Evolutionary conservation across 30 jellyfish, hydroid and myxozoan genomes (phyloP).

Genomic region (Rhopilema esculentum): DNA sequence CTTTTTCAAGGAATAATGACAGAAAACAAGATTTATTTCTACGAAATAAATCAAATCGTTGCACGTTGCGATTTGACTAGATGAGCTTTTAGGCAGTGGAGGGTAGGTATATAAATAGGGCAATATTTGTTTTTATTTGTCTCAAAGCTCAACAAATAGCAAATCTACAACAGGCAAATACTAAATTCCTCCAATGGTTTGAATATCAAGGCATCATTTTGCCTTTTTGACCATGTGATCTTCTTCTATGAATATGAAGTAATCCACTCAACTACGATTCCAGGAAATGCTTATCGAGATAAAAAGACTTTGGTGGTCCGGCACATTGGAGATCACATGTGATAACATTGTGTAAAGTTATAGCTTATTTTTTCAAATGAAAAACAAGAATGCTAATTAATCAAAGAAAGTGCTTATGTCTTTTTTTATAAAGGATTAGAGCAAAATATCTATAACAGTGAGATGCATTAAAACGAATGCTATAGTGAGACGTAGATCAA

Average conservation of each 20-base stretch:
- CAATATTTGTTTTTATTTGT: too few relatives aligned
- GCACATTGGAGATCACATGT: neutral
- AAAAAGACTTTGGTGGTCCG: neutral
- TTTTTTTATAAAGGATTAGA: neutral
- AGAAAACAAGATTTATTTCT: neutral
- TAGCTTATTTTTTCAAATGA: neutral
- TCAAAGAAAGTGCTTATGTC: neutral
- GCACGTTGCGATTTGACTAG: too few relatives aligned
- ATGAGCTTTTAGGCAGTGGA: too few relatives aligned
- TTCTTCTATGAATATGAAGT: neutral
- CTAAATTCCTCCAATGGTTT: too few relatives aligned
- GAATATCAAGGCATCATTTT: neutral
- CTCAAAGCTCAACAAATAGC: too few relatives aligned
- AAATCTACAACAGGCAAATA: too few relatives aligned
- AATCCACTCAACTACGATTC: neutral
- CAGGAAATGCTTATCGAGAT: neutral
- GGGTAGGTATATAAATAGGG: too few relatives aligned
- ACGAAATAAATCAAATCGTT: too few relatives aligned
- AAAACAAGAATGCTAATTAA: neutral
- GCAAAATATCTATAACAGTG: too few relatives aligned
- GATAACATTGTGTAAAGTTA: neutral
- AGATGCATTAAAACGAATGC: too few relatives aligned
- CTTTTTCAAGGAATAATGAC: neutral
- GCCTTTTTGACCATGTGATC: neutral
- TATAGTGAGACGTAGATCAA: too few relatives aligned